Percentiles rank a stretch among this genome's conserved stretches.
Conservation (phyloP, 2,888 invertebrate species). For the Dynastes maya region DNA sequence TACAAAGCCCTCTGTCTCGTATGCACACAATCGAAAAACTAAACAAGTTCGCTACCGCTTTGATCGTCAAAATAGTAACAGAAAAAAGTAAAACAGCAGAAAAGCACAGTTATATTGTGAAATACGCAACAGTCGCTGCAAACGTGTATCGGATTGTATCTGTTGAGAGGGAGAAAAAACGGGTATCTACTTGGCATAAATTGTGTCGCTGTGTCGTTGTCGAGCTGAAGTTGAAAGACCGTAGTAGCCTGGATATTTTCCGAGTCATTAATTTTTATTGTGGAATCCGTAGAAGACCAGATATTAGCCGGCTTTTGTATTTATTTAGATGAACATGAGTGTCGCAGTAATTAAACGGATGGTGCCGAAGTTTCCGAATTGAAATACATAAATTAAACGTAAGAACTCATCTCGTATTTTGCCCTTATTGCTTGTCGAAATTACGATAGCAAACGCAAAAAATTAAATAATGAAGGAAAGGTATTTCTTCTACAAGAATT, state of each 20-base stretch:
- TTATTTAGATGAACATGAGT: not conserved
- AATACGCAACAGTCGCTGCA: not conserved
- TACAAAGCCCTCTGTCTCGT: not conserved
- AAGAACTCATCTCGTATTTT: no score
- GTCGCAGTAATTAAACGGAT: no score
- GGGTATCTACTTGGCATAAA: no score
- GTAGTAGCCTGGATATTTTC: not conserved
- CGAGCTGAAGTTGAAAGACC: not conserved
- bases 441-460: no score
- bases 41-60: conserved; percentile 9
- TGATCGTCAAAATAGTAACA: not conserved
- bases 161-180: not conserved
- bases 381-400: no score
- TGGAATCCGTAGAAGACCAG: not conserved
- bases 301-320: not conserved
- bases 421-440: no score
- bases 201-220: no score
- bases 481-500: no score
- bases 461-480: no score
- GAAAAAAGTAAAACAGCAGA: not conserved
- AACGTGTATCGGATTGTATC: not conserved
- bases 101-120: not conserved
- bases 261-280: conserved; percentile 17
- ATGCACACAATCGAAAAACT: conserved; percentile 11
- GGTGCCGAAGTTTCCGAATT: no score